Evolutionary conservation across 2,113 vertebrate genomes (phyloP), one percentile per base, ranked within the genome.

Genomic region (Chaetodon auriga): DNA sequence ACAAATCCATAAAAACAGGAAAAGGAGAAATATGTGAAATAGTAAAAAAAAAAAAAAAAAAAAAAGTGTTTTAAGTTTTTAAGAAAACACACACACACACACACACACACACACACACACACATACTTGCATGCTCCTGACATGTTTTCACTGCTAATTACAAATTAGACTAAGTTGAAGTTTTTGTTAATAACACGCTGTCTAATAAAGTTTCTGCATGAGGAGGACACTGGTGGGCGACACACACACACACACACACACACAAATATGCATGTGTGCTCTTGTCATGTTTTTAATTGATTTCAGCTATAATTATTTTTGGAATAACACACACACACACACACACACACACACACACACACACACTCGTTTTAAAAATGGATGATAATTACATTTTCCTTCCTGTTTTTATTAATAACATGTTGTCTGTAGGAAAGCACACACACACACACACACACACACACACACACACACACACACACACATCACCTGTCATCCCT

Each of bases 241-340:
- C 73, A 68, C 81, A 65, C 71, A n/a, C n/a, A n/a, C n/a, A n/a
- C n/a, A n/a, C n/a, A n/a, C n/a, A 75, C 55, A 79, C 49, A 79
- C 49, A 71, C 55, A 75, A 18, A 80, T 48, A 69, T 61, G 62
- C 82, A 82, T 61, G 68, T 58, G 68, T 84, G 83, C 81, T 76
- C 83, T 85, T 92, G 88, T 91, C 89, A 89, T 85, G 88, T 79
- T 89, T 90, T 89, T 91, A 93, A 94, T 89, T 93, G 92, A 92
- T 91, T 90, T 84, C 53, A 70, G 78, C 90, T 91, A 80, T 91
- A 94, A 93, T 94, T 93, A 93, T 90, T 87, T 86, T 38, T 46
- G 68, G 83, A 89, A 83, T 81, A 73, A 83, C 81, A 87, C 87
- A 77, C 74, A 64, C 51, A 76, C 72, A 76, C 79, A 70, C 81